Evolutionary conservation across 2,113 vertebrate species (phyloP).

Genomic region (Rhinoderma darwinii): DNA sequence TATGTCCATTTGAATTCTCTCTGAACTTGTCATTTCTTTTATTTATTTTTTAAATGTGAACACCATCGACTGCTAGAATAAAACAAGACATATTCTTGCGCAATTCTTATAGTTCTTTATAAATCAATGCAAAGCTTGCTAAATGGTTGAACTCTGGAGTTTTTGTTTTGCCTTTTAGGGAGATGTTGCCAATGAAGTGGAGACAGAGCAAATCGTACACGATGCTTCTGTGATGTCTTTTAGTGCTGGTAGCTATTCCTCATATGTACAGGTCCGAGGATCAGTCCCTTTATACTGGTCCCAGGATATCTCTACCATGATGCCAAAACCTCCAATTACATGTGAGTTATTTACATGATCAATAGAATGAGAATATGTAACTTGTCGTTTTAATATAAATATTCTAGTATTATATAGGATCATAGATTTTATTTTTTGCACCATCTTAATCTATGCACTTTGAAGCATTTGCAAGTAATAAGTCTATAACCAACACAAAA

Average conservation of each 20-base stretch:
- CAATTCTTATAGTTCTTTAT: not conserved
- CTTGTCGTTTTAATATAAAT: not conserved
- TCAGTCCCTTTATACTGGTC: constrained; percentile 98
- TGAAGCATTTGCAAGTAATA: not conserved
- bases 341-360: constrained; percentile 72
- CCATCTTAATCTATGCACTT: not conserved
- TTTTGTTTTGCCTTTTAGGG: constrained; percentile 75
- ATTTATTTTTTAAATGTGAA: too few species aligned
- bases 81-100: not conserved
- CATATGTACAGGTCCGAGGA: constrained; percentile 94
- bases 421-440: not conserved
- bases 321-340: constrained; percentile 97
- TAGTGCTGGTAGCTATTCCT: constrained; percentile 92
- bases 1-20: not conserved
- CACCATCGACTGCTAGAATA: not conserved
- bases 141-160: not conserved
- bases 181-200: constrained; percentile 97
- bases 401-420: too few species aligned
- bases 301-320: constrained; percentile 99
- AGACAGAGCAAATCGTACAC: constrained; percentile 95
- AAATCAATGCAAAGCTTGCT: not conserved
- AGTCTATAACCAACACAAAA: not conserved
- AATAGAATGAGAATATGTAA: not conserved
- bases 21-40: too few species aligned
- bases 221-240: constrained; percentile 96